phyloP scores from a whole-genome alignment of 2,797 vertebrate species.

The Centroberyx gerrardi region DNA sequence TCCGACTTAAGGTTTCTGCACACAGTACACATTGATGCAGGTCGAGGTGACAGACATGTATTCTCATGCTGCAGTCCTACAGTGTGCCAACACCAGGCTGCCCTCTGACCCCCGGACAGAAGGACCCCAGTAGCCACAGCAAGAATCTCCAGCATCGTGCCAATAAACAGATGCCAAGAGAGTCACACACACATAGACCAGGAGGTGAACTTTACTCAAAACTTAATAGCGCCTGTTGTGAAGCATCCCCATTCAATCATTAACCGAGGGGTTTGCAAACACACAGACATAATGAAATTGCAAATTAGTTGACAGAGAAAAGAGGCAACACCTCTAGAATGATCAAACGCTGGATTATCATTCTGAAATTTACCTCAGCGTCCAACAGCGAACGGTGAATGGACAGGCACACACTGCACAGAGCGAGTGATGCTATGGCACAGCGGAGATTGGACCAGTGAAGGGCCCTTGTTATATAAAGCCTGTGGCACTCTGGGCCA shows the following conservation, averaged over 20 bases:
- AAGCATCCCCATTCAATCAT: conserved; percentile 24
- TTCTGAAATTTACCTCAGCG: conserved; percentile 4
- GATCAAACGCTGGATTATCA: neutral
- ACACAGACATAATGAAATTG: neutral
- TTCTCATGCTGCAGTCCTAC: neutral
- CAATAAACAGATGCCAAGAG: neutral
- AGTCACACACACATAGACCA: neutral
- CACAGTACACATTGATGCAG: conserved; percentile 1
- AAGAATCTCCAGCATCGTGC: conserved; percentile 6
- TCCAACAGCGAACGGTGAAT: conserved; percentile 14
- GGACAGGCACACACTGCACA: conserved; percentile 34
- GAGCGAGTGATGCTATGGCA: conserved; percentile 47
- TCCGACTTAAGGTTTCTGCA: neutral
- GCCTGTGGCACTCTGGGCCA: conserved; percentile 75
- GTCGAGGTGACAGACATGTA: neutral
- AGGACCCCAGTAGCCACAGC: neutral
- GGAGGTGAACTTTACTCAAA: conserved; percentile 9
- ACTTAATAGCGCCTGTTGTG: neutral
- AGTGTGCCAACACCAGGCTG: neutral
- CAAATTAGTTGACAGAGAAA: conserved; percentile 18
- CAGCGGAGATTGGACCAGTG: conserved; percentile 58
- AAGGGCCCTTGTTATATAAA: conserved; percentile 82
- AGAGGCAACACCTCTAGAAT: neutral
- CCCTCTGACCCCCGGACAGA: neutral
- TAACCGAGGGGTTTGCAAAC: conserved; percentile 1